A percentile compares a stretch with the other conserved stretches of the same genome.
Conservation (phyloP, 1,140 invertebrate genomes). For the Epicauta chinensis region DNA sequence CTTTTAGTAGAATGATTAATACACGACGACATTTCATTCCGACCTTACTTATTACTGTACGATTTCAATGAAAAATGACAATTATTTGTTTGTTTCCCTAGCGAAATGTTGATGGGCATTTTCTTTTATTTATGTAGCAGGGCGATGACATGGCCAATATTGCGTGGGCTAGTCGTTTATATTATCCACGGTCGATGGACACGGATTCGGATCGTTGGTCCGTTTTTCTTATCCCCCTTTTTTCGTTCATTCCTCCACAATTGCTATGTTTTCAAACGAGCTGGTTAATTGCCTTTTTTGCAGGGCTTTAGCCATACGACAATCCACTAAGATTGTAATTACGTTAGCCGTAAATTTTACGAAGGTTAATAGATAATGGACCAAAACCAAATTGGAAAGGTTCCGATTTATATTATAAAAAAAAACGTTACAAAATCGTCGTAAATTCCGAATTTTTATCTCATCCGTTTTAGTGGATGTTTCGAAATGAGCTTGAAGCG, state of each 20-base stretch:
- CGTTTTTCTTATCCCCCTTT: conserved; percentile 1
- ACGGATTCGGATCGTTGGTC: neutral
- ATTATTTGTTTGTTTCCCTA: conserved; percentile 1
- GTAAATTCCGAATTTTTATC: too few species aligned
- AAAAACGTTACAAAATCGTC: too few species aligned
- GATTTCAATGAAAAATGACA: conserved; percentile 7
- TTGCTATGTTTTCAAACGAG: conserved; percentile 10
- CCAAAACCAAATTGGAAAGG: too few species aligned
- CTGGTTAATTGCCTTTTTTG: conserved; percentile 11
- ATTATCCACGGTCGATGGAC: conserved; percentile 19
- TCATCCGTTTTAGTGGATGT: too few species aligned
- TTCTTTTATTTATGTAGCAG: conserved; percentile 21
- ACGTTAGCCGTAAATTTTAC: too few species aligned
- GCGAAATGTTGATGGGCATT: neutral
- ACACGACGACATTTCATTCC: too few species aligned
- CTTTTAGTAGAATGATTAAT: too few species aligned
- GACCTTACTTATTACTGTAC: too few species aligned
- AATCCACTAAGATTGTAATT: too few species aligned
- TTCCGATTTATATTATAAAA: too few species aligned
- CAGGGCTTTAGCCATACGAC: neutral
- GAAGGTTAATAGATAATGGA: too few species aligned
- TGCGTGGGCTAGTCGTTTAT: conserved; percentile 19
- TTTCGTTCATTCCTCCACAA: conserved; percentile 1
- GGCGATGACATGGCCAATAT: conserved; percentile 28
- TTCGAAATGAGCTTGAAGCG: too few species aligned